Base-by-base conservation (phyloP, 2,797 vertebrate genomes). In the Hozukius guyotensis region DNA sequence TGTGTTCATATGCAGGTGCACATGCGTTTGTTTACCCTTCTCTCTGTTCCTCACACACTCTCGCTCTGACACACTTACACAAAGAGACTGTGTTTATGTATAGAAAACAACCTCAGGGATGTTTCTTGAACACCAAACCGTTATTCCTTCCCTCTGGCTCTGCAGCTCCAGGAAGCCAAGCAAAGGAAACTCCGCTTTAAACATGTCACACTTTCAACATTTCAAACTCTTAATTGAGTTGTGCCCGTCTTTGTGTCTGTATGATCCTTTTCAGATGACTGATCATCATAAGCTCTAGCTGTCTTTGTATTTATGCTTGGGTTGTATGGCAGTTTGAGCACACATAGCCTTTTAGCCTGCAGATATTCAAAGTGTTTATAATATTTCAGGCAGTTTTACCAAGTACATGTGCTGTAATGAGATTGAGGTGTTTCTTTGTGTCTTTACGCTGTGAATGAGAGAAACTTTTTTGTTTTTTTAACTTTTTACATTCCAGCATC, bases 71-170 rank as follows among this genome's bases (percentile, higher is more conserved):
- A 77, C 9, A 31, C 32, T 66, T 67, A 31, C 72, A 83, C 82
- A 87, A 78, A 77, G 60, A 62, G 9, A 55, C n/a, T 46, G 65
- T 67, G 68, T 78, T 80, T 87, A 81, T 78, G 85, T 83, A 81
- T 88, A 88, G 77, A 84, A 88, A 91, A 91, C 81, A 84, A 83
- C 87, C 84, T 75, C n/a, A 8, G 77, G 89, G 80, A 77, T 80
- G 62, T 80, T 91, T 80, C 75, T 57, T 75, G 32, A 90, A 84
- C 78, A 87, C 64, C 61, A 88, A 79, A 87, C 59, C 80, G 71
- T 70, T 49, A 49, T 82, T 83, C 55, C 67, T 72, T 67, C 67
- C 86, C 83, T 55, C 49, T 72, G 81, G 88, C 77, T 83, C 61
- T n/a, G 29, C 34, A 83, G 53, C 87, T 77, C 75, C 77, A 66